These are phyloP conservation scores for Nematolebias whitei DNA, from an alignment of 2,113 vertebrate species.

Conservation along the genomic window DNA sequence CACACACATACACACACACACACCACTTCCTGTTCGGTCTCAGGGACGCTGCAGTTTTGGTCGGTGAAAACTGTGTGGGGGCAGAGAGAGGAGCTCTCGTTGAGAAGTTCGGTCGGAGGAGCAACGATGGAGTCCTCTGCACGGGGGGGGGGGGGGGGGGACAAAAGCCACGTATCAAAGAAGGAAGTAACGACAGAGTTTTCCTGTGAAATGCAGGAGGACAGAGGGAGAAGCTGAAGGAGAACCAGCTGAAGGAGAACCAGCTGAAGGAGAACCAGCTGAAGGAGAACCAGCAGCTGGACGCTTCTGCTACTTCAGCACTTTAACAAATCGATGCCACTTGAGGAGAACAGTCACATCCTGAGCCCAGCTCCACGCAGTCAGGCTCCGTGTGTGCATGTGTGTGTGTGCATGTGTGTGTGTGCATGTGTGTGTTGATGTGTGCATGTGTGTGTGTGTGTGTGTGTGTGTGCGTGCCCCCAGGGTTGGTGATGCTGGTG, in stretches of 20 bases:
- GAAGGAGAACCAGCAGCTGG: conserved; percentile 87
- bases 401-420: conserved; percentile 30
- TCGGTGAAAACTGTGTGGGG: conserved; percentile 64
- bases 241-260: conserved; percentile 80
- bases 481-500: conserved; percentile 63
- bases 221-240: conserved; percentile 52
- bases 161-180: background rate
- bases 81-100: conserved; percentile 57
- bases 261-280: conserved; percentile 78
- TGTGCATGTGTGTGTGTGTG: conserved; percentile 28
- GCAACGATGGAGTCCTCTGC: conserved; percentile 34
- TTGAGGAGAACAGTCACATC: conserved; percentile 96
- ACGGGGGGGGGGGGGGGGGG: conserved; percentile 10
- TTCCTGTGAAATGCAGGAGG: conserved; percentile 68
- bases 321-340: conserved; percentile 99
- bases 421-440: conserved; percentile 20
- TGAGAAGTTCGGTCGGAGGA: conserved; percentile 69
- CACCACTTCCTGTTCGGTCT: conserved; percentile 63
- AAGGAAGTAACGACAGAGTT: conserved; percentile 16
- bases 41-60: conserved; percentile 74
- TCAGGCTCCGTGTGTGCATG: conserved; percentile 73
- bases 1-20: conserved; percentile 6
- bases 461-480: conserved; percentile 33
- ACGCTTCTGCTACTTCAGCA: conserved; percentile 96
- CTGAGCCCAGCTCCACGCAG: conserved; percentile 90